Evolutionary conservation across 2,113 vertebrate species (phyloP).

Genomic region (Actenoides lindsayi): DNA sequence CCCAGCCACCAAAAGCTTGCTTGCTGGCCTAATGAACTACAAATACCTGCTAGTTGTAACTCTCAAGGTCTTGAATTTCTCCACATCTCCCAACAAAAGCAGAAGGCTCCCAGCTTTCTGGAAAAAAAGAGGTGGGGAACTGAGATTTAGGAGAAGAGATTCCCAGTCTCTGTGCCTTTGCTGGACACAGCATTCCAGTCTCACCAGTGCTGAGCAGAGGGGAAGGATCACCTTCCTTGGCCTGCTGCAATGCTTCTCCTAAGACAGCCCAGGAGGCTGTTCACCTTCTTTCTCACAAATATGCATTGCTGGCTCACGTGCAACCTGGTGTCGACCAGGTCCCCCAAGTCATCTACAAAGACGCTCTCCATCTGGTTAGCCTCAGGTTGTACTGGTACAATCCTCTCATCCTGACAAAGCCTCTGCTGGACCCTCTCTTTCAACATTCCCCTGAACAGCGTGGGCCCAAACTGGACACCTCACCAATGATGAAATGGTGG

Average conservation of each 20-base stretch:
- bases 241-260: neutral
- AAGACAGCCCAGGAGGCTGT: neutral
- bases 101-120: neutral
- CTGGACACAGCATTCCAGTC: neutral
- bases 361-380: neutral
- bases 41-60: neutral
- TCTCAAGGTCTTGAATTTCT: neutral
- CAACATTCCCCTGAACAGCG: neutral
- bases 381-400: neutral
- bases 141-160: neutral
- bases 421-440: neutral
- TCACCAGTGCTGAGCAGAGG: neutral
- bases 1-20: neutral
- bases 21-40: neutral
- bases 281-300: neutral
- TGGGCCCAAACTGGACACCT: neutral
- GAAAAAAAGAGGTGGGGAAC: neutral
- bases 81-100: neutral
- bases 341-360: neutral
- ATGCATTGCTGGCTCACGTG: neutral
- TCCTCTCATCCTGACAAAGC: neutral
- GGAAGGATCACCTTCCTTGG: neutral
- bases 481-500: neutral
- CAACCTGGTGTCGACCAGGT: neutral
- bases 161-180: neutral